Percentiles rank a stretch among this genome's conserved stretches.
Evolutionary conservation across 23 tunicate species (phyloP).

Genomic region (Pegea sp.): DNA sequence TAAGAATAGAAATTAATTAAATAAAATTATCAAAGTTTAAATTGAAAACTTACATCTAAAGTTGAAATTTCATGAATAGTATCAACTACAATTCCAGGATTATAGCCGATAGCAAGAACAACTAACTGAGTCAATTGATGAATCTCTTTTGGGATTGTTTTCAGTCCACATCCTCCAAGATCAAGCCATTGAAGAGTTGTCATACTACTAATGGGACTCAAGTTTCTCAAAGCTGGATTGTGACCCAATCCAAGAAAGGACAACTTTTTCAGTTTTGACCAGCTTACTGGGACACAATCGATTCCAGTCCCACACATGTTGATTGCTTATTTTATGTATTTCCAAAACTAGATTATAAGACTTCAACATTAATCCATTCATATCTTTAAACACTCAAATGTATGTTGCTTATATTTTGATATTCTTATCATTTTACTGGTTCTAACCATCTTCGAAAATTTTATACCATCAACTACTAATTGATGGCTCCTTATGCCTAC

Average conservation of each 20-base stretch:
- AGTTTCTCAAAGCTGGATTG: conserved; percentile 17
- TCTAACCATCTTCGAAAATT: too few species aligned
- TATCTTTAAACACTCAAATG: too few species aligned
- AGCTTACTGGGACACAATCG: conserved; percentile 31
- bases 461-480: too few species aligned
- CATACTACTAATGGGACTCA: conserved; percentile 27
- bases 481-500: too few species aligned
- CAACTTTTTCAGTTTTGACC: conserved; percentile 44
- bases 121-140: conserved; percentile 43
- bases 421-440: too few species aligned
- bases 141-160: conserved; percentile 55
- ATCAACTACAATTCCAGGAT: conserved; percentile 48
- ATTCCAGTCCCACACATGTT: conserved; percentile 76
- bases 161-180: conserved; percentile 69
- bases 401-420: too few species aligned
- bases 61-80: too few species aligned
- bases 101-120: conserved; percentile 73
- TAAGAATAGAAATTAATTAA: too few species aligned
- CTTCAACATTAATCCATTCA: too few species aligned
- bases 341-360: too few species aligned
- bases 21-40: too few species aligned
- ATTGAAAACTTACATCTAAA: too few species aligned
- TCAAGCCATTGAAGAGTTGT: conserved; percentile 69
- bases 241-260: conserved; percentile 51
- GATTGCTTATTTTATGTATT: conserved; percentile 58